Conservation (phyloP, 2,888 invertebrate genomes). For the Lithodes maja region DNA sequence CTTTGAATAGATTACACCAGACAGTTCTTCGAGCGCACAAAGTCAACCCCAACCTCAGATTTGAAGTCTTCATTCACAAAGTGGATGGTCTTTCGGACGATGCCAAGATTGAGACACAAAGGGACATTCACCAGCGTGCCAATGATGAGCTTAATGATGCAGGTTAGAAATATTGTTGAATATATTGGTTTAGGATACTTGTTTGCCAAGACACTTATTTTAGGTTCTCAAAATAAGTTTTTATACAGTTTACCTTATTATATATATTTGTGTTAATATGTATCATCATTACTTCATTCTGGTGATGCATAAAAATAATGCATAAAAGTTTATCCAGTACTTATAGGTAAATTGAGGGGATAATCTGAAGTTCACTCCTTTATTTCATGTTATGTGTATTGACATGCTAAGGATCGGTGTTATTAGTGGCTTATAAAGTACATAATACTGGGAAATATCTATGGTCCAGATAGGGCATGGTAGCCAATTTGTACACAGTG, state of each 20-base stretch:
- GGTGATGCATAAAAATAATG: no score
- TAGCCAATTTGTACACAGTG: no score
- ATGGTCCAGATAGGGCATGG: no score
- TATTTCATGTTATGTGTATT: no score
- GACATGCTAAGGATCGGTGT: no score
- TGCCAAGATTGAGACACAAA: slow-evolving; percentile 98
- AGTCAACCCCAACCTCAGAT: slow-evolving; percentile 94
- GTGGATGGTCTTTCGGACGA: slow-evolving; percentile 99
- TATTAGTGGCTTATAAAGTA: no score
- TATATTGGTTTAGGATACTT: background rate
- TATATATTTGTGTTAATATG: no score
- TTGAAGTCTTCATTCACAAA: slow-evolving; percentile 92
- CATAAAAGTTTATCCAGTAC: no score
- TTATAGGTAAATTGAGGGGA: no score
- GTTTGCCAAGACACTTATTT: slow-evolving; percentile 5
- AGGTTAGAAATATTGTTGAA: slow-evolving; percentile 76
- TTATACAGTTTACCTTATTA: background rate
- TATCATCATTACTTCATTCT: no score
- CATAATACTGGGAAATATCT: no score
- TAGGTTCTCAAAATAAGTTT: background rate
- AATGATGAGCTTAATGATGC: slow-evolving; percentile 95
- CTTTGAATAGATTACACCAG: slow-evolving; percentile 91
- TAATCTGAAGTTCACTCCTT: no score
- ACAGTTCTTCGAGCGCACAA: slow-evolving; percentile 96
- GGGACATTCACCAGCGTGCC: slow-evolving; percentile 97